These are phyloP conservation scores for Epistrophella euchroma DNA, from an alignment of 2,888 invertebrate genomes.

Conservation along the genomic window DNA sequence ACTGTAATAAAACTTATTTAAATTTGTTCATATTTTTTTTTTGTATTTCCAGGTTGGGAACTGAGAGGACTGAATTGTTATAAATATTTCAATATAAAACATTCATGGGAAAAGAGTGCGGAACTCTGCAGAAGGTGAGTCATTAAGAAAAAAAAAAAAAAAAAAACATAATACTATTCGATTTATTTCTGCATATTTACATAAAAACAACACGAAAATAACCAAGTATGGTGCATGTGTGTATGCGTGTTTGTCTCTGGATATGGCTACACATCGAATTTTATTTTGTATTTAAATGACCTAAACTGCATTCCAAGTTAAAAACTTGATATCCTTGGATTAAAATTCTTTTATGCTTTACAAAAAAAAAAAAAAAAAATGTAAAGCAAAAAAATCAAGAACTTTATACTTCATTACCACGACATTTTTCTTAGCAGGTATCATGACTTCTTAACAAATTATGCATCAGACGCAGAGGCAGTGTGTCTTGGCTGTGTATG, in stretches of 20 bases:
- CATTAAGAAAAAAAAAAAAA: constrained; percentile 23
- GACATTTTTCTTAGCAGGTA: constrained; percentile 16
- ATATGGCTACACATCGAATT: constrained; percentile 31
- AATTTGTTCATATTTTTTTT: constrained; percentile 67
- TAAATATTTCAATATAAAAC: constrained; percentile 97
- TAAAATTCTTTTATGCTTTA: constrained; percentile 19
- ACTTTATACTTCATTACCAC: constrained; percentile 29
- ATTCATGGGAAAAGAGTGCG: constrained; percentile 98
- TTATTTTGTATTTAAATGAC: constrained; percentile 10
- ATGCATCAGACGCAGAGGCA: constrained; percentile 26
- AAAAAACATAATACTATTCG: not conserved
- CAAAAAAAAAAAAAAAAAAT: no score
- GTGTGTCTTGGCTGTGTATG: not conserved
- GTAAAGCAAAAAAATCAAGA: no score
- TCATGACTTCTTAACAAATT: constrained; percentile 41
- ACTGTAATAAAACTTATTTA: no score
- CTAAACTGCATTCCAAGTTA: constrained; percentile 56
- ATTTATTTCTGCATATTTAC: constrained; percentile 38
- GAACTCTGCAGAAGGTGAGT: constrained; percentile 96
- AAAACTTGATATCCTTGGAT: constrained; percentile 67
- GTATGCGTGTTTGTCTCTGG: not conserved
- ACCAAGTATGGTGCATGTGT: constrained; percentile 55
- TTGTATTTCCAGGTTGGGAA: constrained; percentile 92
- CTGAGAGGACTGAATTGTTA: constrained; percentile 95
- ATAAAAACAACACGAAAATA: constrained; percentile 13